Base-by-base conservation (phyloP, 2,888 invertebrate genomes). In the Coenonympha arcania region DNA sequence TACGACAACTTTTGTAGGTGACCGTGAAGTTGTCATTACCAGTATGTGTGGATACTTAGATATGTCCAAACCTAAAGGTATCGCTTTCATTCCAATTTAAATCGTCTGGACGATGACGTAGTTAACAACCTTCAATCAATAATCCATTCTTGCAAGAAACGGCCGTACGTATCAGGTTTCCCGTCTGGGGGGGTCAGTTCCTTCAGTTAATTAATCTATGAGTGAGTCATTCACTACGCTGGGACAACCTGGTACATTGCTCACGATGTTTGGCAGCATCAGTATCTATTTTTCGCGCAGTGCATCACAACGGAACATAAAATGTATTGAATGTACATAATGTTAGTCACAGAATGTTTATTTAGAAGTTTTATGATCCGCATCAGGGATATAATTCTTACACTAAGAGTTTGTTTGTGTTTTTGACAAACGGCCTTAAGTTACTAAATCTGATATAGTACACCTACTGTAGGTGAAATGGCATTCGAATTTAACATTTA, bases 271-370 rank as follows among this genome's bases (percentile, higher is more conserved):
- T 63, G 65, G 62, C 63, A 63, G 48, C 55, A 48, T 34, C 42
- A 39, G 45, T 51, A 42, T 58, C 58, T 62, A 60, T 62, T 62
- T 56, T 56, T 16, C 36, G 56, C 57, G 48, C 62, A 62, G 62
- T 62, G 54, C 59, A 56, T 57, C 51, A 30, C 40, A 33, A 37
- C 49, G 40, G 42, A 43, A 54, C 46, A 19, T 33, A 45, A 34
- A 50, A 48, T 24, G 11, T 54, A 52, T 52, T 26, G 49, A 48
- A 46, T 53, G 42, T n/a, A n/a, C n/a, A 71, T 70, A 45, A 46
- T 50, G 34, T 72, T 70, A 72, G 64, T 72, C 70, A 68, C 62
- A 61, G 52, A 24, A 47, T 59, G 56, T 66, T 62, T 69, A 68
- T 67, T 66, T 66, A 55, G 62, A 59, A 61, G 60, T 66, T 69